Evolutionary conservation across 1,140 invertebrate genomes (phyloP), one percentile per base, ranked within the genome.

Genomic region (Cepaea nemoralis): DNA sequence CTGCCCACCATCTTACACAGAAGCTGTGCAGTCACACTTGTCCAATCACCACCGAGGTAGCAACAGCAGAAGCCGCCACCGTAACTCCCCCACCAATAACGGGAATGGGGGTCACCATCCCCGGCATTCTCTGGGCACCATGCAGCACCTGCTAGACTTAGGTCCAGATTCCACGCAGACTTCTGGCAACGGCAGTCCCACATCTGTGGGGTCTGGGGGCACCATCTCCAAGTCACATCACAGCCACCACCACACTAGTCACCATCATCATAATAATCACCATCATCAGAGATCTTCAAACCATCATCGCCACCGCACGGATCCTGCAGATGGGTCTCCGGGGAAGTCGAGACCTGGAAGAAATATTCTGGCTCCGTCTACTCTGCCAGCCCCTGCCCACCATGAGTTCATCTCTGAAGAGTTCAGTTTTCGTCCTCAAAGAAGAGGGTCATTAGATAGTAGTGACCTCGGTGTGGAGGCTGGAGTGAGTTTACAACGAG

Each of bases 1-100:
- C 77, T 90, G 88, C 1, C 89, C 89, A 5, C 89, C 89, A 12
- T 88, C 89, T 14, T 90, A 90, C 77, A 87, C 89, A 12, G 89
- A 90, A 81, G 89, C 89, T 31, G 86, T 90, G 48, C 84, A 85
- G 67, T 85, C 84, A 22, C 83, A 85, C 48, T 81, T 69, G 19
- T 33, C 70, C 39, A 59, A 48, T n/a, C 48, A 76, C 48, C 73
- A 77, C 69, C 63, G 31, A 22, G 22, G 48, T n/a, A 77, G 40
- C 50, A 73, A 67, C 76, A 66, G 27, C 55, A 50, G 63, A 10
- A 77, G 63, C 67, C 31, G 73, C 48, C 71, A 80, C 37, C 42
- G 78, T 12, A 42, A 40, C 71, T 67, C 70, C 1, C 63, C 73
- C 73, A 77, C 63, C 33, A 73, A 59, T 35, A 39, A 24, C 33